Base-by-base conservation (phyloP, 2,113 vertebrate genomes). In the Lichenostomus cassidix region DNA sequence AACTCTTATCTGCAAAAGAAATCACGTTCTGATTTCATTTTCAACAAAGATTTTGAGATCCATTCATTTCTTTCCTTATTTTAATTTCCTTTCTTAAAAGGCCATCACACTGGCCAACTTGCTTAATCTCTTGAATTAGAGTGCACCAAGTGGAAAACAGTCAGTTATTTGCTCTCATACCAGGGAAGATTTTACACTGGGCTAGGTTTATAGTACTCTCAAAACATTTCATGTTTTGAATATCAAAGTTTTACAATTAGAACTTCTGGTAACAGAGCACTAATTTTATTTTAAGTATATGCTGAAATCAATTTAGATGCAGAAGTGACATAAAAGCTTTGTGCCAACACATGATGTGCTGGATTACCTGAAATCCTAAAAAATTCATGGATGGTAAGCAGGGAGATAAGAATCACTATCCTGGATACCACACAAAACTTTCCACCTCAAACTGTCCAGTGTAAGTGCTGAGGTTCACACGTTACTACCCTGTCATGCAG, bases 331-430 rank as follows among this genome's bases (percentile, higher is more conserved):
- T 14, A 56, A 75, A 53, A 68, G n/a, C 12, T 37, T 87, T n/a
- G 4, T 33, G n/a, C 33, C 0, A 0, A 17, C 16, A n/a, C 31
- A 49, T 16, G 41, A 68, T 10, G 41, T 6, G 3, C 59, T 58
- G 47, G 39, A 89, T 49, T 70, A 92, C 28, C 24, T 60, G 35
- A 27, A 58, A 64, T 56, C 44, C 31, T 62, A 47, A 69, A 12
- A 49, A 41, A 56, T 6, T 35, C 68, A 46, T 0, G 4, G 44
- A 60, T 23, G 8, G 63, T 16, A 15, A 31, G 41, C 19, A 79
- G 8, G 14, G 23, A 78, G 37, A 31, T 37, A 52, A 82, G 19
- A 91, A 69, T 89, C 64, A 20, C 23, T 29, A 17, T 13, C 25
- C 49, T 49, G 67, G 50, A 69, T 69, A 53, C 23, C n/a, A 60